Evolutionary conservation across 2,113 vertebrate species (phyloP), one percentile per base, ranked within the genome.

Genomic region (Dipodomys ordii): DNA sequence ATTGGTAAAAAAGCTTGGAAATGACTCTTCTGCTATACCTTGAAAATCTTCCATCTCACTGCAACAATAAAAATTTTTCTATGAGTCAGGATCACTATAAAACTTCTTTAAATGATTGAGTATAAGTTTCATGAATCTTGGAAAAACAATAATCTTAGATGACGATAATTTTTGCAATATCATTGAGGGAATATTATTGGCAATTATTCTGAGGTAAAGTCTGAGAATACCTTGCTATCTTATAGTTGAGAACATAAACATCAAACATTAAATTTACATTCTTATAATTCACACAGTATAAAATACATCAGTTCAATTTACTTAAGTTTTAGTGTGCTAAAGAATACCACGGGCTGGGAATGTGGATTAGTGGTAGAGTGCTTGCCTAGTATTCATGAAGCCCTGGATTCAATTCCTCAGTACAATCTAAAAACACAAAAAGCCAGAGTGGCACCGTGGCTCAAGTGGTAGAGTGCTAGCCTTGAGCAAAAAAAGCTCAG

Each of bases 21-120:
- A 98, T 0, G 98, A 98, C 98, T 99, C 99, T 94, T 99, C 99
- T 0, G 98, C 98, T 95, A 99, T 98, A 68, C 98, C 98, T 93
- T 97, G 98, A 97, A 99, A 98, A 94, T 98, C 97, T 77, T 99
- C 99, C 97, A 99, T 99, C 96, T 98, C 97, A 88, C 90, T 91
- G 90, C 64, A 94, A 93, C 53, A 80, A 83, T 19, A 82, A 44
- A 68, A 95, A 6, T n/a, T 79, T 67, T 91, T 93, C 79, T 60
- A 87, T 30, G 85, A 93, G 79, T 93, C 30, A 85, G 18, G 78
- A 72, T 28, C 32, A 82, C 30, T 68, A 49, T 6, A 90, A 88
- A 80, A 93, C 1, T 6, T 62, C 79, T 79, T 32, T 16, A 87
- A 87, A 90, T 53, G 23, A 93, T n/a, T 83, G 86, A 92, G 10